These are phyloP conservation scores for Onchidella celtica DNA, from an alignment of 2,888 invertebrate species.

Conservation along the genomic window DNA sequence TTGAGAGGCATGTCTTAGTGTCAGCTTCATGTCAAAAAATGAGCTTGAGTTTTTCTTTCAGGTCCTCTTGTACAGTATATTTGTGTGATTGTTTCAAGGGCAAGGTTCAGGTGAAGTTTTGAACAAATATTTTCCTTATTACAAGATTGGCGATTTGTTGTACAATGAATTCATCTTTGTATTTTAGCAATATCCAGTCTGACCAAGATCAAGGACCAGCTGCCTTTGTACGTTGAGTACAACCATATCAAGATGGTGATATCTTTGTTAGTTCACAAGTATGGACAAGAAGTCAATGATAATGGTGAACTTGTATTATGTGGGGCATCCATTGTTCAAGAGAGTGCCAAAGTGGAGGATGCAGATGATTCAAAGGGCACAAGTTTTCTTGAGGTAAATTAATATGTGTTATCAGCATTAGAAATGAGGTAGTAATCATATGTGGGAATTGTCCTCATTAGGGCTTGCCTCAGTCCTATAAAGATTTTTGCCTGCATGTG, in stretches of 20 bases:
- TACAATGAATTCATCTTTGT: too few relatives aligned
- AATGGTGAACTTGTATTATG: slow-evolving; percentile 63
- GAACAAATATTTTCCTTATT: too few relatives aligned
- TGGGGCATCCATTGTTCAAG: not conserved
- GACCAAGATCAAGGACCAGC: slow-evolving; percentile 77
- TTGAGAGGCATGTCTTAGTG: too few relatives aligned
- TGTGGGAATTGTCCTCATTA: not conserved
- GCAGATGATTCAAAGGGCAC: not conserved
- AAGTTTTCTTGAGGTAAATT: not conserved
- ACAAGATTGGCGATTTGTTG: too few relatives aligned
- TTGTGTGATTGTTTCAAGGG: too few relatives aligned
- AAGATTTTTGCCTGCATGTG: too few relatives aligned
- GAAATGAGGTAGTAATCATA: not conserved
- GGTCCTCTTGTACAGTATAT: too few relatives aligned
- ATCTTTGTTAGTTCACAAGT: slow-evolving; percentile 68
- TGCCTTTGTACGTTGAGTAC: slow-evolving; percentile 77
- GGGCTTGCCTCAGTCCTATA: too few relatives aligned
- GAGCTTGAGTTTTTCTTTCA: too few relatives aligned
- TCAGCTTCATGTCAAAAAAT: too few relatives aligned
- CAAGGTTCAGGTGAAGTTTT: too few relatives aligned
- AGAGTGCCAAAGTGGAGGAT: not conserved
- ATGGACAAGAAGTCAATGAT: slow-evolving; percentile 61
- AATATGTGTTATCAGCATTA: not conserved
- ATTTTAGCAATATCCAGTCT: slow-evolving; percentile 75
- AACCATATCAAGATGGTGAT: slow-evolving; percentile 78